Evolutionary conservation across 2,797 vertebrate genomes (phyloP), one percentile per base, ranked within the genome.

Genomic region (Saxicola maurus): DNA sequence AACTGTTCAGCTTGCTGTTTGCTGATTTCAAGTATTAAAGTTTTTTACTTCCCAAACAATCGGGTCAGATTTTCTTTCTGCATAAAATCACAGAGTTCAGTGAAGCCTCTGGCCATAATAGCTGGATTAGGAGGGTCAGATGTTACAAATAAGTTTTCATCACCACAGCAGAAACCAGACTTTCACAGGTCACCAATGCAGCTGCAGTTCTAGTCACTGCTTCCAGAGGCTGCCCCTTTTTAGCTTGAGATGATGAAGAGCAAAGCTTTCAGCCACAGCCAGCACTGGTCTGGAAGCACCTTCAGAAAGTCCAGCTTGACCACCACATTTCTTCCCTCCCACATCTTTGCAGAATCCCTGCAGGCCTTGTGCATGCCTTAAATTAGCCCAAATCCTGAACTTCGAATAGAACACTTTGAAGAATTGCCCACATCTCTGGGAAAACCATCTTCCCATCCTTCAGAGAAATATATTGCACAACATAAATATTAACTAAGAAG

Each of bases 241-340:
- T 7, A 18, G 15, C 30, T 14, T 11, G 21, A 49, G 75, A 67
- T 23, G 38, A 6, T 9, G 25, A 71, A 31, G 49, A 56, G 21
- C 2, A 30, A 42, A 73, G 3, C 9, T 33, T 67, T 46, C 21
- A 60, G 33, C 23, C 28, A 31, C 16, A 27, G 7, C 51, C 14
- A 18, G 0, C 12, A 1, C 8, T 51, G 14, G 0, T 64, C 42
- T 68, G 43, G 56, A 25, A 77, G 35, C 4, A 25, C 31, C 12
- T 46, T 7, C 27, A 61, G 30, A 14, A 40, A 72, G 13, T 2
- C 17, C 61, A 56, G 15, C 13, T 48, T 30, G 40, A 33, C 23
- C 55, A 35, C 31, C 20, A 3, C 51, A 12, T 64, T 78, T 81
- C 23, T 59, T 9, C 25, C 18, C 23, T 75, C n/a, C 16, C 10